phyloP scores from a whole-genome alignment of 2,797 vertebrate genomes.

The Alfaro cultratus region DNA sequence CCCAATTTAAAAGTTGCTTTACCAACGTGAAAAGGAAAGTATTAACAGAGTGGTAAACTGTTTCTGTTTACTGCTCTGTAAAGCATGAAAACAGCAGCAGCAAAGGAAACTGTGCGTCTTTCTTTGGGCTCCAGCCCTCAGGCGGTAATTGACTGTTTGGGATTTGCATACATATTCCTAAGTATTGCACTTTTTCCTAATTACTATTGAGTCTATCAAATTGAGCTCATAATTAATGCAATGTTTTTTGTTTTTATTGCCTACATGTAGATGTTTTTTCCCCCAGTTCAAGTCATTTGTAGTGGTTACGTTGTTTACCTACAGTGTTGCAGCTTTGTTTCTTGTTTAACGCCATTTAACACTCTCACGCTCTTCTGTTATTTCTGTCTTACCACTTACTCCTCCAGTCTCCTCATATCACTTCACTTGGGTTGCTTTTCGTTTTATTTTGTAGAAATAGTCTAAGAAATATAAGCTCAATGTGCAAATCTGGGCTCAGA shows the following conservation, averaged over 20 bases:
- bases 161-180: conserved; percentile 1
- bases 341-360: conserved; percentile 10
- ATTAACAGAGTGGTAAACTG: neutral
- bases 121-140: neutral
- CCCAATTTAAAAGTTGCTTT: neutral
- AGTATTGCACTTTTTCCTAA: neutral
- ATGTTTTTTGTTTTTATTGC: conserved; percentile 2
- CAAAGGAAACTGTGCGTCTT: neutral
- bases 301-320: neutral
- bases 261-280: neutral
- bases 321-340: neutral
- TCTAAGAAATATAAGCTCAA: neutral
- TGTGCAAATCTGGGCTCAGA: neutral
- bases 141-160: neutral
- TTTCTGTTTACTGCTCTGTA: neutral
- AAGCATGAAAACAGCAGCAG: neutral
- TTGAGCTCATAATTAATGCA: neutral
- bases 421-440: conserved; percentile 12
- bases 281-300: neutral
- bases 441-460: conserved; percentile 3
- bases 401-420: conserved; percentile 3
- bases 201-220: conserved; percentile 1
- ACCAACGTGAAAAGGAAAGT: neutral
- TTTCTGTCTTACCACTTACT: conserved; percentile 3
- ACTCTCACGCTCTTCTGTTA: conserved; percentile 13